Base-by-base conservation (phyloP, 1,140 invertebrate species). In the Wasmannia auropunctata region DNA sequence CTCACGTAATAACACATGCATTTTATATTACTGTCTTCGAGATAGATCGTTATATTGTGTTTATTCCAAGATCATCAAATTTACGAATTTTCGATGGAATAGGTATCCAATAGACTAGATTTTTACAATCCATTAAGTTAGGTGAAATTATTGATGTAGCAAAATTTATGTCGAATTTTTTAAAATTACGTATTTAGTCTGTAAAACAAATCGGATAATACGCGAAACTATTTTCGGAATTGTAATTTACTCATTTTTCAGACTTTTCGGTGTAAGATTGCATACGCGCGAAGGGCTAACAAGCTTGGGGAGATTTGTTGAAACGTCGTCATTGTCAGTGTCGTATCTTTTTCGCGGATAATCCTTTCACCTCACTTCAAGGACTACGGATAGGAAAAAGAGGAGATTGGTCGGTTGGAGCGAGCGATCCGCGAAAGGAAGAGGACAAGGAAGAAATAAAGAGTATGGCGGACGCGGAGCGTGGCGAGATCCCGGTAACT, bases 1-100 rank as follows among this genome's bases (percentile, higher is more conserved):
- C 77, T 46, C 89, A 49, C 81, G 54, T 85, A 89, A 89, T 88
- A 77, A 89, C 88, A 89, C 72, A 81, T 85, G 51, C 74, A 86
- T 86, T 87, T 79, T 37, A 49, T 37, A 67, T 54, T 10, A 56
- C 70, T 85, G 63, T 56, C 25, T 83, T 43, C 51, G 67, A 60
- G 37, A 14, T 83, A 25, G 34, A 83, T 74, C 25, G 34, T 34
- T n/a, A 14, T 46, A 51, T 83, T 65, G 37, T n/a, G 11, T 22
- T 72, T 54, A 72, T 72, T 56, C 0, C 11, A 74, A 56, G 28
- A 25, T 54, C n/a, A 16, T 56, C 31, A 74, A 25, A 37, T 51
- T 19, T 37, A 19, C 14, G 22, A 67, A 63, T n/a, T 2, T 7
- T 65, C 0, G 5, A 14, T 22, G 16, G 10, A 74, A 40, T 75